Conservation (phyloP, 2,797 vertebrate genomes). For the Staurois parvus region DNA sequence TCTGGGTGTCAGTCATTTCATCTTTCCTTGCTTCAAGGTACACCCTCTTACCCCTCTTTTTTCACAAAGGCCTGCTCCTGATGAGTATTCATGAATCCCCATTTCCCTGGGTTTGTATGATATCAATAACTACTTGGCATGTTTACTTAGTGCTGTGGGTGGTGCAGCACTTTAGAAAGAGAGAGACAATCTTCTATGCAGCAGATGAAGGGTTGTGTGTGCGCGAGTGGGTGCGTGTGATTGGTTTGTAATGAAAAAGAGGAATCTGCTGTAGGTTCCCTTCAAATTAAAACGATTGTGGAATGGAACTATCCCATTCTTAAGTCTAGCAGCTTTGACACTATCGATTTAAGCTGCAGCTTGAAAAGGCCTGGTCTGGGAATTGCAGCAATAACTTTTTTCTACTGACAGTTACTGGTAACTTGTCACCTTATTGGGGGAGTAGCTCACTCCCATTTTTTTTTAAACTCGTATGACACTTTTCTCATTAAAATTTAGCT, state of each 20-base stretch:
- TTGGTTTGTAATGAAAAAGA: conserved; percentile 1
- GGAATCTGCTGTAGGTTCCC: background rate
- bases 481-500: conserved; percentile 73
- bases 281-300: background rate
- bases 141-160: conserved; percentile 9
- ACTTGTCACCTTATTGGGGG: conserved; percentile 61
- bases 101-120: background rate
- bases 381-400: conserved; percentile 79
- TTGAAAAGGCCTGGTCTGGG: conserved; percentile 55
- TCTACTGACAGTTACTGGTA: conserved; percentile 71
- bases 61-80: conserved; percentile 4
- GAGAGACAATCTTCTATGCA: conserved; percentile 42
- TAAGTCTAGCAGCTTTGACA: conserved; percentile 35
- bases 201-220: conserved; percentile 16
- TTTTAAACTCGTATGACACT: conserved; percentile 64
- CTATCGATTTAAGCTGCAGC: conserved; percentile 20
- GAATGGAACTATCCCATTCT: conserved; percentile 7
- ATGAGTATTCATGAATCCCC: background rate
- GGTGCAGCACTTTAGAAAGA: conserved; percentile 22
- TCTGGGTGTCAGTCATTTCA: background rate
- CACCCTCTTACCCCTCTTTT: background rate
- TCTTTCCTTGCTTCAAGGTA: background rate
- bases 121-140: background rate
- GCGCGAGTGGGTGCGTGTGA: background rate
- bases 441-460: conserved; percentile 56